A percentile compares a stretch with the other conserved stretches of the same genome.
Evolutionary conservation across 2,113 vertebrate species (phyloP).

Genomic region (Silurus meridionalis): DNA sequence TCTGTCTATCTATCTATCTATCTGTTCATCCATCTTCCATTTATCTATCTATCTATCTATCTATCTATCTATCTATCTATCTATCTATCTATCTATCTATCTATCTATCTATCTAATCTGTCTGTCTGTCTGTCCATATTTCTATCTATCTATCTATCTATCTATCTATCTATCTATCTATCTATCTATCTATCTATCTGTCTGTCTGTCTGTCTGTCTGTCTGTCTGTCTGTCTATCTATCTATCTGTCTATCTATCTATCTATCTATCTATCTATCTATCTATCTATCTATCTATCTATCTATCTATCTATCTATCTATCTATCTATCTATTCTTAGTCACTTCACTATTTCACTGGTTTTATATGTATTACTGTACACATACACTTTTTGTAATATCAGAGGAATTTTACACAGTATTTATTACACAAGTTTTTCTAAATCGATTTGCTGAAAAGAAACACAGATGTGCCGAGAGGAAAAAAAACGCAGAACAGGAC

Average conservation of each 20-base stretch:
- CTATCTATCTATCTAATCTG: no score
- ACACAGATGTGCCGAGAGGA: not conserved
- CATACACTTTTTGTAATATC: not conserved
- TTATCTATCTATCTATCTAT: not conserved
- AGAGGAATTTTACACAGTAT: not conserved
- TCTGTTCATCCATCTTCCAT: no score
- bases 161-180: not conserved
- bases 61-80: not conserved
- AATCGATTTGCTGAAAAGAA: no score
- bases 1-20: not conserved
- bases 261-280: not conserved
- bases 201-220: no score
- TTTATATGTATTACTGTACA: not conserved
- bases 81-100: not conserved
- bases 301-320: not conserved
- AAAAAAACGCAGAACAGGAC: not conserved
- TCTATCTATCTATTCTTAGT: not conserved
- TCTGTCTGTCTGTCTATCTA: not conserved
- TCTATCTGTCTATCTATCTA: not conserved
- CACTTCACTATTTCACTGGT: not conserved
- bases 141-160: not conserved
- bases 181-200: not conserved
- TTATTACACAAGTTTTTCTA: no score
- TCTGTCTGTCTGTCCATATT: not conserved
- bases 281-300: not conserved